Percentiles rank a stretch among this genome's conserved stretches.
These are phyloP conservation scores for Operophtera brumata DNA, from an alignment of 2,888 invertebrate genomes.

Conservation along the genomic window DNA sequence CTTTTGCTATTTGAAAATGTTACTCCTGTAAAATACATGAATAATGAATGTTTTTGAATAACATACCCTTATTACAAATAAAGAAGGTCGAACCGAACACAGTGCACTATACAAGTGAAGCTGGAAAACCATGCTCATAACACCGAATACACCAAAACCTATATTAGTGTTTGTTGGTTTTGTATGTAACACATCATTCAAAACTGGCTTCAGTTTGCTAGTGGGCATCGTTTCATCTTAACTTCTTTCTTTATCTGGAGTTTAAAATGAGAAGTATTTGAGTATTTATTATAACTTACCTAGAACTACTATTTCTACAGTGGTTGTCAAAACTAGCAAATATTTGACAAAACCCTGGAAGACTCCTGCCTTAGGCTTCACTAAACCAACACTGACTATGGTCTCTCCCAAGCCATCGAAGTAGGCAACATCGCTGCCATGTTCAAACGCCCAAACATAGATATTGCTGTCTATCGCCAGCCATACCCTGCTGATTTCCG, in stretches of 20 bases:
- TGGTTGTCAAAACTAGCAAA: conserved; percentile 95
- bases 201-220: too few relatives aligned
- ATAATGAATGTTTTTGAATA: background rate
- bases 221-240: too few relatives aligned
- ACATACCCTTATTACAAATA: too few relatives aligned
- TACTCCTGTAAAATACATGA: conserved; percentile 59
- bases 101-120: too few relatives aligned
- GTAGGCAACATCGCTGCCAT: conserved; percentile 96
- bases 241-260: too few relatives aligned
- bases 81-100: too few relatives aligned
- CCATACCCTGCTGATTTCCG: conserved; percentile 98
- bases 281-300: conserved; percentile 75
- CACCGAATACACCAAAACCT: too few relatives aligned
- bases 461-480: conserved; percentile 98
- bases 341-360: conserved; percentile 95
- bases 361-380: conserved; percentile 92
- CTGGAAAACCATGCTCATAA: too few relatives aligned
- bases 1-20: conserved; percentile 78
- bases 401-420: conserved; percentile 97
- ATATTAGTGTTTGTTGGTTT: too few relatives aligned
- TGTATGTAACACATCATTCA: too few relatives aligned
- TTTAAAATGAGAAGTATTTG: too few relatives aligned
- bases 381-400: conserved; percentile 95
- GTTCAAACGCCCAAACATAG: conserved; percentile 98
- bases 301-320: conserved; percentile 94